Conservation (phyloP, 2,888 invertebrate genomes). For the Encarsia formosa region DNA sequence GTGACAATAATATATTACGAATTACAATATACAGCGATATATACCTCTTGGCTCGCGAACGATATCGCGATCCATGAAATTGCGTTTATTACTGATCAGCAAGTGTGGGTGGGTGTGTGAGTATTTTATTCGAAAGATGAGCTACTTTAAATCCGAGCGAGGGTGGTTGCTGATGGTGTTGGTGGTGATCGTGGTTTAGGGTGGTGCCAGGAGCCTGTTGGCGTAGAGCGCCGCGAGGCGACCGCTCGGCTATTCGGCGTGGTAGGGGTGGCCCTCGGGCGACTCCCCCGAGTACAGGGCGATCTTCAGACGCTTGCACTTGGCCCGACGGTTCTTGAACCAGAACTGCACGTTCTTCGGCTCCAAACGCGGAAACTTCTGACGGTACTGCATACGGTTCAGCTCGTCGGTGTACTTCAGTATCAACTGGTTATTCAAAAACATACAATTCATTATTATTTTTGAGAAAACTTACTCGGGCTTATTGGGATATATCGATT, state of each 20-base stretch:
- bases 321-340: conserved; percentile 98
- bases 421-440: conserved; percentile 63
- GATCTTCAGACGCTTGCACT: conserved; percentile 94
- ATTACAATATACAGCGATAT: conserved; percentile 47
- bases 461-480: background rate
- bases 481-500: background rate
- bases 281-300: conserved; percentile 74
- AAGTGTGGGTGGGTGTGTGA: background rate
- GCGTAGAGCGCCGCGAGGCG: background rate
- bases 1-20: conserved; percentile 43
- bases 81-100: background rate
- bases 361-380: conserved; percentile 97
- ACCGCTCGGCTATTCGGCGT: conserved; percentile 42
- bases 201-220: background rate
- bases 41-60: conserved; percentile 6
- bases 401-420: conserved; percentile 96
- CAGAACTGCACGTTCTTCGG: conserved; percentile 99
- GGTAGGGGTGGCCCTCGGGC: conserved; percentile 54
- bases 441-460: background rate
- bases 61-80: conserved; percentile 7
- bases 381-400: conserved; percentile 94
- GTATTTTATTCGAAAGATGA: too few relatives aligned
- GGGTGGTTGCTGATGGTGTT: background rate
- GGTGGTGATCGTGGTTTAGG: background rate
- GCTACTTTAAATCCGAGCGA: too few relatives aligned